Evolutionary conservation across 2,113 vertebrate species (phyloP), one percentile per base, ranked within the genome.

Genomic region (Brachyhypopomus gauderio): DNA sequence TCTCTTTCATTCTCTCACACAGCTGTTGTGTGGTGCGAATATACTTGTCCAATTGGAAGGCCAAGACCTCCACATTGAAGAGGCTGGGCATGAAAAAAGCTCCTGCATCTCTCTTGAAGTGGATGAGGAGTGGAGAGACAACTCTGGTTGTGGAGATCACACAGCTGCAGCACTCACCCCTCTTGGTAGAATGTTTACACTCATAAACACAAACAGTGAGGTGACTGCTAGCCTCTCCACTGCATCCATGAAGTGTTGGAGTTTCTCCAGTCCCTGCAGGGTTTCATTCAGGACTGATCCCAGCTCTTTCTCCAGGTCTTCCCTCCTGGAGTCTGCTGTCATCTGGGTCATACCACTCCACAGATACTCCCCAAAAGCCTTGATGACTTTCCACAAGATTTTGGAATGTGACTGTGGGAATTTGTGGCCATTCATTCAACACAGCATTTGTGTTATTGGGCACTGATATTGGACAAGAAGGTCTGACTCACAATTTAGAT

Each of bases 191-290:
- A 70, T 36, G 75, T 83, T 87, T 16, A 84, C 67, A 0, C 80
- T 86, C 3, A 1, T 48, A 69, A 93, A 93, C 72, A 93, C 87
- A 3, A 88, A 88, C 48, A 86, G 76, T 0, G 92, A 93, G 14
- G 92, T 93, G 81, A 87, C 90, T 0, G 90, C 86, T 81, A 93
- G 90, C 62, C 85, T 92, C 87, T 93, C 93, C 84, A 93, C 75
- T 20, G 90, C 90, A 45, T 90, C 89, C 88, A 93, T 84, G 75
- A 93, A 92, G 69, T 4, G 9, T 14, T 85, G 9, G 0, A 93
- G 89, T 72, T 86, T 30, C 87, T 87, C 74, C 82, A 94, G 78
- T 0, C 91, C 91, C 5, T 23, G 22, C 74, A 90, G 66, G 48
- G 89, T 89, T 58, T 82, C 78, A 52, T 87, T 79, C 34, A 93